Evolutionary conservation across 2,113 vertebrate species (phyloP).

Genomic region (Melanocharis versteri): DNA sequence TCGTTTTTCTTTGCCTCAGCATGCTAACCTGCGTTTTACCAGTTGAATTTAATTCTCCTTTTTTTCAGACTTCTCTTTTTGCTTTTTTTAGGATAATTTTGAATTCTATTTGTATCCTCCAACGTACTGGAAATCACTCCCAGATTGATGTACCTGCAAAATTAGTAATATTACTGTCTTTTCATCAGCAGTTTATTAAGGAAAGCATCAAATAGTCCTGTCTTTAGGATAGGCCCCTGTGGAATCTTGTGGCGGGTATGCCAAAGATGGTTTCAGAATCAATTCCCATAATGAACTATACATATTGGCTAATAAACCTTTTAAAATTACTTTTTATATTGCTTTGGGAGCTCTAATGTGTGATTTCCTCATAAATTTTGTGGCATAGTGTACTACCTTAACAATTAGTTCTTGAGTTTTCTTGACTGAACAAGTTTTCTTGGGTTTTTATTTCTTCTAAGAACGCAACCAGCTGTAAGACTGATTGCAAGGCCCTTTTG

Average conservation of each 20-base stretch:
- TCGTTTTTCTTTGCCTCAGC: not conserved
- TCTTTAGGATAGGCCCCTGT: not conserved
- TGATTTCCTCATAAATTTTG: not conserved
- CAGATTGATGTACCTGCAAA: not conserved
- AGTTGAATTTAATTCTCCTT: not conserved
- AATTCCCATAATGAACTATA: not conserved
- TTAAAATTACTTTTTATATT: not conserved
- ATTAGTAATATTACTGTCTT: slow-evolving; percentile 1
- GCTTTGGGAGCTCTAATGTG: not conserved
- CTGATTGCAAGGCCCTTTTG: not conserved
- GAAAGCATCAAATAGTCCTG: not conserved
- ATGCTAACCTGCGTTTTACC: not conserved
- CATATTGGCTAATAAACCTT: not conserved
- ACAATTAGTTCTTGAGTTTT: not conserved
- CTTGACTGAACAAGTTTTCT: not conserved
- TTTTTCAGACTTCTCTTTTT: not conserved
- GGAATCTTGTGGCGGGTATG: not conserved
- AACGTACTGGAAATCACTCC: not conserved
- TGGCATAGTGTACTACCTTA: not conserved
- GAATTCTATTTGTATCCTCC: not conserved
- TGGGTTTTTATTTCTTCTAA: not conserved
- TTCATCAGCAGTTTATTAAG: not conserved
- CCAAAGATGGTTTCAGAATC: not conserved
- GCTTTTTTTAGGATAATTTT: not conserved
- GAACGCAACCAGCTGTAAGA: not conserved